Evolutionary conservation across 2,888 invertebrate genomes (phyloP).

Genomic region (Plagodis dolabraria): DNA sequence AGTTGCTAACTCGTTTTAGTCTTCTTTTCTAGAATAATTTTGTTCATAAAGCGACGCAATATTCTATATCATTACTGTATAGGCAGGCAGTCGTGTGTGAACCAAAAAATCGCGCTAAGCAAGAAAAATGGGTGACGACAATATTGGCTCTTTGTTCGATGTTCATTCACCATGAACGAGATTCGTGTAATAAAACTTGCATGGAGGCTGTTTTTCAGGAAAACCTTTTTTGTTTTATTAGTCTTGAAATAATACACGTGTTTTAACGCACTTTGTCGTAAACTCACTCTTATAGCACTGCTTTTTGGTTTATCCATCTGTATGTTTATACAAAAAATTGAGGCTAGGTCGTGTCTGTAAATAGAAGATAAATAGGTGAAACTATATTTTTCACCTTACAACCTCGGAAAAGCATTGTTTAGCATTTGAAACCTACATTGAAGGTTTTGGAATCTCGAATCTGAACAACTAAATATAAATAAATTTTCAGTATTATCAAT

Average conservation of each 20-base stretch:
- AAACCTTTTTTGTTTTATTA: slow-evolving; percentile 21
- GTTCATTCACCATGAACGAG: slow-evolving; percentile 44
- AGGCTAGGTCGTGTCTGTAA: too few species aligned
- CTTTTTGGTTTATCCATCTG: too few species aligned
- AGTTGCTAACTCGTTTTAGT: slow-evolving; percentile 26
- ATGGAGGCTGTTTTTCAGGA: slow-evolving; percentile 18
- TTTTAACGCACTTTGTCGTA: too few species aligned
- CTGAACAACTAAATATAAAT: too few species aligned
- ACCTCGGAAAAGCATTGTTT: too few species aligned
- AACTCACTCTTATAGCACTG: too few species aligned
- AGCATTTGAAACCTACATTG: too few species aligned
- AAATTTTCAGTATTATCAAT: too few species aligned
- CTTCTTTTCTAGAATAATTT: slow-evolving; percentile 22
- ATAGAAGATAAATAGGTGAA: too few species aligned
- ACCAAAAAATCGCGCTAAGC: slow-evolving; percentile 47
- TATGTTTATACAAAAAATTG: too few species aligned
- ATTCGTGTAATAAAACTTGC: slow-evolving; percentile 40
- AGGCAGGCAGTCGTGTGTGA: slow-evolving; percentile 44
- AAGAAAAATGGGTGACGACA: slow-evolving; percentile 51
- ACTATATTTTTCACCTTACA: too few species aligned
- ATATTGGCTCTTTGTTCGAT: slow-evolving; percentile 47
- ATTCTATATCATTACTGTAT: slow-evolving; percentile 37
- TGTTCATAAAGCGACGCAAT: slow-evolving; percentile 25
- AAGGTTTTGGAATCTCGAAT: too few species aligned
- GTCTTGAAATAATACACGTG: background rate